Evolutionary conservation across 2,888 invertebrate genomes (phyloP).

Genomic region (Pocota personata): DNA sequence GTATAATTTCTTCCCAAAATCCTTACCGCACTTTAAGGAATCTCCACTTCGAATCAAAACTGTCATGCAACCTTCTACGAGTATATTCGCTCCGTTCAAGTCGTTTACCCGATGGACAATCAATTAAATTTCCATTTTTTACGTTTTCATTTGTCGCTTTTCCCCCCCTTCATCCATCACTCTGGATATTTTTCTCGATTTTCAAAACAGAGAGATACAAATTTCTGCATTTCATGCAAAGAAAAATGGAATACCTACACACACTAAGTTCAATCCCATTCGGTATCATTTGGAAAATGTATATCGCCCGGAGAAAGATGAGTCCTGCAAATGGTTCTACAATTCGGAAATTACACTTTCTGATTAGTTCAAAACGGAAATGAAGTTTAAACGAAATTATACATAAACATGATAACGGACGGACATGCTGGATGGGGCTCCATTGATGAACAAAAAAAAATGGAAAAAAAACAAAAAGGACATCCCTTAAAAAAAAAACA

Average conservation of each 20-base stretch:
- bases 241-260: neutral
- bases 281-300: neutral
- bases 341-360: conserved; percentile 83
- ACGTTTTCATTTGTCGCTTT: neutral
- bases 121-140: conserved; percentile 46
- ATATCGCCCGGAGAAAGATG: neutral
- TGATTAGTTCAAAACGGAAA: conserved; percentile 83
- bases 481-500: conserved; percentile 3
- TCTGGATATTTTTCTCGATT: conserved; percentile 14
- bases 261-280: neutral
- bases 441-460: conserved; percentile 10
- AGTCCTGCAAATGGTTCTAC: conserved; percentile 58
- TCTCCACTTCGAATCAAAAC: neutral
- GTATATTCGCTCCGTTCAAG: neutral
- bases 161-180: conserved; percentile 11
- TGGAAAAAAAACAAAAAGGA: neutral
- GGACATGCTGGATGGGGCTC: conserved; percentile 5
- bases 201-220: neutral
- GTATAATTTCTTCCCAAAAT: no score
- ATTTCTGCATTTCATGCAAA: neutral
- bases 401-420: conserved; percentile 75
- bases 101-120: conserved; percentile 32
- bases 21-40: neutral
- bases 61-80: neutral
- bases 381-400: conserved; percentile 83